Conservation (phyloP, 1,140 invertebrate species). For the Hormaphis cornu region DNA sequence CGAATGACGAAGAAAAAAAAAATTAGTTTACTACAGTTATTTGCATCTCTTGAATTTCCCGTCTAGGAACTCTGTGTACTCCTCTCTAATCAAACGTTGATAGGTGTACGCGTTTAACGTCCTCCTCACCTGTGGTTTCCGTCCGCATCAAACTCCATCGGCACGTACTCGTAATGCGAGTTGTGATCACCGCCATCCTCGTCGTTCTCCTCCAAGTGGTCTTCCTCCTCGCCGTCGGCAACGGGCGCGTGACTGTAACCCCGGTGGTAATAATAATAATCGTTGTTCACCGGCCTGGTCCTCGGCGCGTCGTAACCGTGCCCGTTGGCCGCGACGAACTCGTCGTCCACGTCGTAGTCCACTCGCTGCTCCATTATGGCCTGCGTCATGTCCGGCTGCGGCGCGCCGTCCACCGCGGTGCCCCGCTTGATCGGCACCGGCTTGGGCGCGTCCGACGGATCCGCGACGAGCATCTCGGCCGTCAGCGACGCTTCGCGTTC, state of each 20-base stretch:
- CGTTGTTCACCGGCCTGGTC: background rate
- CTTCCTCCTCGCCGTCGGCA: background rate
- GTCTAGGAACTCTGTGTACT: no score
- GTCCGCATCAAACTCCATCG: slow-evolving; percentile 28
- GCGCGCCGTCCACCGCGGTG: background rate
- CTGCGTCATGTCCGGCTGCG: slow-evolving; percentile 15
- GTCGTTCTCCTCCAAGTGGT: background rate
- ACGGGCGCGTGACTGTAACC: background rate
- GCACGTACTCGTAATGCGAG: slow-evolving; percentile 33
- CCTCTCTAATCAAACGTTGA: no score
- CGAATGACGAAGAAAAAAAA: no score
- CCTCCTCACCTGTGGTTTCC: slow-evolving; percentile 33
- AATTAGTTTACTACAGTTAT: no score
- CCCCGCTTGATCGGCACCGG: background rate
- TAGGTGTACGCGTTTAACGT: no score
- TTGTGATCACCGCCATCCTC: slow-evolving; percentile 11
- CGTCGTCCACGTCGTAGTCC: slow-evolving; percentile 15
- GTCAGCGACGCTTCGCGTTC: background rate
- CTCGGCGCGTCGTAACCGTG: background rate
- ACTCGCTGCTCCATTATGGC: slow-evolving; percentile 22
- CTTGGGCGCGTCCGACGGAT: background rate
- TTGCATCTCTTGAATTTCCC: no score
- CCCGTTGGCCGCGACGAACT: background rate
- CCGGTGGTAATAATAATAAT: no score
- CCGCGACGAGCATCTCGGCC: background rate